These are phyloP conservation scores for Micronycteris hirsuta DNA, from an alignment of 2,113 vertebrate species.

Conservation along the genomic window DNA sequence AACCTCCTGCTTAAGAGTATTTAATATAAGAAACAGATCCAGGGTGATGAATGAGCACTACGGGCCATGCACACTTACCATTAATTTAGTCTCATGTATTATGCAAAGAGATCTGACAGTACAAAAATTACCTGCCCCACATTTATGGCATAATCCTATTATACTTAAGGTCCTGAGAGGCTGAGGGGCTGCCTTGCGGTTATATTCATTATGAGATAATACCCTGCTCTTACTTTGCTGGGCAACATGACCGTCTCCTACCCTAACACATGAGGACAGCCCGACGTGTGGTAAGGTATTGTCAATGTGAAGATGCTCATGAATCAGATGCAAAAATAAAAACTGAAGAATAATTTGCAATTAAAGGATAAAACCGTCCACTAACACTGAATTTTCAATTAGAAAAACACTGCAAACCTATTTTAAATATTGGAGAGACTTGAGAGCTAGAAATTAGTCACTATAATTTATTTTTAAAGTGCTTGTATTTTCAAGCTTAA, in stretches of 20 bases:
- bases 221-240: constrained; percentile 17
- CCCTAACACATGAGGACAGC: neutral
- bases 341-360: constrained; percentile 46
- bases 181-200: neutral
- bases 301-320: constrained; percentile 6
- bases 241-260: neutral
- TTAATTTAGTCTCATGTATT: constrained; percentile 62
- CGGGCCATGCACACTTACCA: constrained; percentile 19
- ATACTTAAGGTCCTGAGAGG: neutral
- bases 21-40: constrained; percentile 48
- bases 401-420: constrained; percentile 37
- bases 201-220: constrained; percentile 5
- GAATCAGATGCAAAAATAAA: constrained; percentile 47
- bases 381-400: neutral
- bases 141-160: constrained; percentile 40
- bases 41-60: constrained; percentile 37
- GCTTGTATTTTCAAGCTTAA: constrained; percentile 41
- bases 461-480: constrained; percentile 61
- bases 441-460: constrained; percentile 42
- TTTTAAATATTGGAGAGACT: constrained; percentile 31
- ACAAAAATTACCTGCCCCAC: constrained; percentile 43
- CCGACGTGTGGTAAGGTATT: neutral
- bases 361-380: constrained; percentile 33
- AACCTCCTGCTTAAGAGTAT: neutral
- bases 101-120: constrained; percentile 54